Percentiles rank a stretch among this genome's conserved stretches.
Conservation (phyloP, 1,140 invertebrate species). For the Heliconius eleuchia region DNA sequence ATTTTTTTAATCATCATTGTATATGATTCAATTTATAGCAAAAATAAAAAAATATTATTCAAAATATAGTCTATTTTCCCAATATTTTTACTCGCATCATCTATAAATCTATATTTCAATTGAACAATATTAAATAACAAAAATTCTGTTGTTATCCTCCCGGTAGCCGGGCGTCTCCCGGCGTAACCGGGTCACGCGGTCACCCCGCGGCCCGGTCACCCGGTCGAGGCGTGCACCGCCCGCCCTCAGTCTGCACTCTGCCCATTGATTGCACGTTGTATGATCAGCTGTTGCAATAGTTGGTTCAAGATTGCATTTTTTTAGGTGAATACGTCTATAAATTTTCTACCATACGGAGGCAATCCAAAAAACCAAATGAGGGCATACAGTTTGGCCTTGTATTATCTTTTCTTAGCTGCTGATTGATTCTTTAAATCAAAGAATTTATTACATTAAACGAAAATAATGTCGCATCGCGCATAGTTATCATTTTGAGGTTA, state of each 20-base stretch:
- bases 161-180: constrained; percentile 54
- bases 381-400: too few relatives aligned
- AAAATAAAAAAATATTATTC: too few relatives aligned
- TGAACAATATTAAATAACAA: not conserved
- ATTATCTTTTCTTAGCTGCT: too few relatives aligned
- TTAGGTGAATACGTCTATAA: not conserved
- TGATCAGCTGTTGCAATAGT: not conserved
- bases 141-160: not conserved
- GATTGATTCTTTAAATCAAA: too few relatives aligned
- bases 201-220: constrained; percentile 60
- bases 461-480: too few relatives aligned
- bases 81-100: not conserved
- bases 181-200: constrained; percentile 69
- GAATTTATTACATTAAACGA: too few relatives aligned
- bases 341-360: too few relatives aligned
- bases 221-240: constrained; percentile 55
- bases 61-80: not conserved
- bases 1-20: too few relatives aligned
- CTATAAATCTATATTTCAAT: not conserved
- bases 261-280: constrained; percentile 49
- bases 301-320: not conserved
- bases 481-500: too few relatives aligned
- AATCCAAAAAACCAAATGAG: too few relatives aligned
- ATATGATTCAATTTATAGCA: too few relatives aligned
- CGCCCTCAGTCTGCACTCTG: constrained; percentile 49